These are phyloP conservation scores for Dreissena rostriformis DNA, from an alignment of 1,140 invertebrate species.

Conservation along the genomic window DNA sequence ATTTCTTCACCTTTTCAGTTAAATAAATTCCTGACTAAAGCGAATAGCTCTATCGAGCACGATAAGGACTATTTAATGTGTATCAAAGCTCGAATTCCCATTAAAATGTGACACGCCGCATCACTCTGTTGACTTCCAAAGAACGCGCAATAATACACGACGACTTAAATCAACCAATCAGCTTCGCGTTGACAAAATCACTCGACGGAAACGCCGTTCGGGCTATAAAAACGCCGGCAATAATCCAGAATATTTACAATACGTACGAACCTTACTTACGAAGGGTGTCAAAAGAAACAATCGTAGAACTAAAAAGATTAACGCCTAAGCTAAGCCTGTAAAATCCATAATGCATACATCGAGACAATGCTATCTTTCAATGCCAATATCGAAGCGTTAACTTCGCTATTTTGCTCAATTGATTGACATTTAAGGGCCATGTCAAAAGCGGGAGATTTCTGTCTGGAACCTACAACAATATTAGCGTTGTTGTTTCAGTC, in stretches of 20 bases:
- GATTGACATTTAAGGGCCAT: slow-evolving; percentile 48
- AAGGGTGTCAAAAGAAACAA: slow-evolving; percentile 48
- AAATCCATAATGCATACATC: slow-evolving; percentile 27
- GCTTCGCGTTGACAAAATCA: slow-evolving; percentile 12
- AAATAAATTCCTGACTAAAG: neutral
- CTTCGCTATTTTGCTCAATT: slow-evolving; percentile 18
- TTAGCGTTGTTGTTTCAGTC: neutral
- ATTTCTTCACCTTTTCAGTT: neutral
- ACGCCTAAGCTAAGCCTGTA: neutral
- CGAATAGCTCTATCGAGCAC: neutral
- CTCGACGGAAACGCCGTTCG: neutral
- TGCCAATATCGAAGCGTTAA: slow-evolving; percentile 6
- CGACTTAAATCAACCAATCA: slow-evolving; percentile 33
- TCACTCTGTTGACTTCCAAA: slow-evolving; percentile 7
- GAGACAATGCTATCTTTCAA: slow-evolving; percentile 36
- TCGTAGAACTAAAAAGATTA: slow-evolving; percentile 11
- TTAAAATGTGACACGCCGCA: slow-evolving; percentile 28
- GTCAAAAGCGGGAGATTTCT: slow-evolving; percentile 31
- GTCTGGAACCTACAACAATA: neutral
- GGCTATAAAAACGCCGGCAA: slow-evolving; percentile 7
- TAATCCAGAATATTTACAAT: slow-evolving; percentile 6
- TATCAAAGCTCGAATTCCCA: slow-evolving; percentile 44
- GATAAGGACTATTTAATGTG: slow-evolving; percentile 33
- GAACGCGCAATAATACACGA: slow-evolving; percentile 11
- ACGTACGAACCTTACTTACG: slow-evolving; percentile 24